Percentiles rank a stretch among this genome's conserved stretches.
Conservation (phyloP, 2,888 invertebrate genomes). For the Drosophila pegasa region DNA sequence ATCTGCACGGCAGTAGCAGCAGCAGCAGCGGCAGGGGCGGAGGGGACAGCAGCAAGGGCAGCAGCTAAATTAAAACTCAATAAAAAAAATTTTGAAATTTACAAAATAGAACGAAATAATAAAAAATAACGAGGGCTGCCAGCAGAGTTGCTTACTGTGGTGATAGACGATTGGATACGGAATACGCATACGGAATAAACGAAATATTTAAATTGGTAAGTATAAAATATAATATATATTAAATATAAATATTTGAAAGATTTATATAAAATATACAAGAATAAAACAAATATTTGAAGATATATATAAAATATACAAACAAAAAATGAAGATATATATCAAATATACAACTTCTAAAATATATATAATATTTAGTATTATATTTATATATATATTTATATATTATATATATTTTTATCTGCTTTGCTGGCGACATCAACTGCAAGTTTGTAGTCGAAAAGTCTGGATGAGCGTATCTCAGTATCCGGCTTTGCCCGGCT, state of each 20-base stretch:
- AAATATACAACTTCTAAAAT: no score
- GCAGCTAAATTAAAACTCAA: slow-evolving; percentile 48
- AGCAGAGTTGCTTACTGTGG: background rate
- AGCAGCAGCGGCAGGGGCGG: background rate
- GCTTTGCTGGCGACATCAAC: background rate
- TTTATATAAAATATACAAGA: no score
- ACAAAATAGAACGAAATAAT: slow-evolving; percentile 13
- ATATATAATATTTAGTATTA: background rate
- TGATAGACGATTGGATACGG: no score
- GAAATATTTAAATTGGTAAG: background rate
- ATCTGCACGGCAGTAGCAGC: slow-evolving; percentile 45
- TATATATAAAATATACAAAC: no score
- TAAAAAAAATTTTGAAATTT: slow-evolving; percentile 5
- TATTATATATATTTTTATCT: background rate
- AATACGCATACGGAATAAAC: background rate
- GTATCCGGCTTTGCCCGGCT: background rate
- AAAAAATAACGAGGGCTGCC: slow-evolving; percentile 46
- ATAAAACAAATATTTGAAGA: no score
- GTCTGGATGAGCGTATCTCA: background rate
- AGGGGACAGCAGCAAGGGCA: background rate
- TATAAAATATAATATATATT: background rate
- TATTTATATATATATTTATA: background rate
- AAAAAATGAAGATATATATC: no score
- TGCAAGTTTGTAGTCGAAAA: no score
- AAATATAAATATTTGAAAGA: no score